Evolutionary conservation across 2,888 invertebrate genomes (phyloP).

Genomic region (Dexiosoma caninum): DNA sequence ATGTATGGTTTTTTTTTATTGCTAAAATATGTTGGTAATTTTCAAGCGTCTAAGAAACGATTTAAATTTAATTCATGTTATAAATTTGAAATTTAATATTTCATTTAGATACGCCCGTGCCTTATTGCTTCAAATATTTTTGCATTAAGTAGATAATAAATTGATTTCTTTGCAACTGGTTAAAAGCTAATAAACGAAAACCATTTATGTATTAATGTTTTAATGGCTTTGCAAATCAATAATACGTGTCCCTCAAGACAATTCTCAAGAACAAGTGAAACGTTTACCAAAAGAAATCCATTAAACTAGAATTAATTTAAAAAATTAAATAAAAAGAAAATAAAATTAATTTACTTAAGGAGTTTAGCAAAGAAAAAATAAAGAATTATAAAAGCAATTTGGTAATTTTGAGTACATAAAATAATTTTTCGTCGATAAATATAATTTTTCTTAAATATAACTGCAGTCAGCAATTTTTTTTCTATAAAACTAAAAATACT

Average conservation of each 20-base stretch:
- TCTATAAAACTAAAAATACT: neutral
- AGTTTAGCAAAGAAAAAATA: neutral
- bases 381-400: too few relatives aligned
- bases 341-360: neutral
- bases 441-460: neutral
- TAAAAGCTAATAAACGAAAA: neutral
- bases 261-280: neutral
- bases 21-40: too few relatives aligned
- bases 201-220: neutral
- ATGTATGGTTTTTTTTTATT: too few relatives aligned
- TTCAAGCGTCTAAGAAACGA: too few relatives aligned
- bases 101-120: neutral
- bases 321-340: neutral
- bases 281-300: neutral
- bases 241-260: slow-evolving; percentile 14
- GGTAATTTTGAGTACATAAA: too few relatives aligned
- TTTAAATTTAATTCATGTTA: too few relatives aligned
- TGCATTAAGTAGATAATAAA: slow-evolving; percentile 5
- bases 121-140: neutral
- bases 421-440: too few relatives aligned
- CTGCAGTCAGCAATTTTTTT: neutral
- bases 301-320: slow-evolving; percentile 23
- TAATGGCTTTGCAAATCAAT: slow-evolving; percentile 37
- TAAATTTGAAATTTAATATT: too few relatives aligned
- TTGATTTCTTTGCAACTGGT: neutral